Base-by-base conservation (phyloP, 2,888 invertebrate genomes). In the Eristalis tenax region DNA sequence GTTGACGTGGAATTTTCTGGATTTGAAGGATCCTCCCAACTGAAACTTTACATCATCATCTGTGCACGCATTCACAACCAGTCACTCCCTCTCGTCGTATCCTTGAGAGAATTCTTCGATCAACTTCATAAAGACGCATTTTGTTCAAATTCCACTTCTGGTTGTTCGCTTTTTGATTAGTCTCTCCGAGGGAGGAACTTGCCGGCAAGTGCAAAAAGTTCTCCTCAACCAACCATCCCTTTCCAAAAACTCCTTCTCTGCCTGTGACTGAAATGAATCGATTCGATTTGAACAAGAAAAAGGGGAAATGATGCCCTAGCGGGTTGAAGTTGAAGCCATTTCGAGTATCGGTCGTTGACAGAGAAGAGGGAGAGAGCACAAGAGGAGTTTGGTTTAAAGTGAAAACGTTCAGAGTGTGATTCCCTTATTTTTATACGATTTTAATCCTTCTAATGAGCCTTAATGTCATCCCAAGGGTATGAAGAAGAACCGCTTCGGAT, bases 401-500 rank as follows among this genome's bases (percentile, higher is more conserved):
- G 61, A 23, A 22, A 38, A 22, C 26, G 26, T 22, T 59, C 59
- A 59, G 35, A 59, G 23, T 18, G 59, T 38, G 59, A 28, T 59
- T 61, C n/a, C 18, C 26, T 71, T 61, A 10, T 35, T 57, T 69
- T 35, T 22, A 57, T 57, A 23, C 28, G 8, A 57, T 35, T 57
- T 57, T 57, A 69, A 69, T 69, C 69, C 35, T 69, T 69, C 57
- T 69, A 71, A 71, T 40, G 70, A 71, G 57, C 26, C 26, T 61
- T 50, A 50, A 50, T 50, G 18, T 50, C 50, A 18, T 18, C 50
- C 50, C 50, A 50, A 10, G 50, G 18, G 50, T n/a, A 5, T 18
- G 50, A 2, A 5, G 18, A 1, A 8, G n/a, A 8, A 8, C 32
- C 5, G 32, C 32, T n/a, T 18, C 18, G 18, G 50, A 50, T 50